phyloP scores from a whole-genome alignment of 2,797 vertebrate genomes.

The Phalanger gymnotis region DNA sequence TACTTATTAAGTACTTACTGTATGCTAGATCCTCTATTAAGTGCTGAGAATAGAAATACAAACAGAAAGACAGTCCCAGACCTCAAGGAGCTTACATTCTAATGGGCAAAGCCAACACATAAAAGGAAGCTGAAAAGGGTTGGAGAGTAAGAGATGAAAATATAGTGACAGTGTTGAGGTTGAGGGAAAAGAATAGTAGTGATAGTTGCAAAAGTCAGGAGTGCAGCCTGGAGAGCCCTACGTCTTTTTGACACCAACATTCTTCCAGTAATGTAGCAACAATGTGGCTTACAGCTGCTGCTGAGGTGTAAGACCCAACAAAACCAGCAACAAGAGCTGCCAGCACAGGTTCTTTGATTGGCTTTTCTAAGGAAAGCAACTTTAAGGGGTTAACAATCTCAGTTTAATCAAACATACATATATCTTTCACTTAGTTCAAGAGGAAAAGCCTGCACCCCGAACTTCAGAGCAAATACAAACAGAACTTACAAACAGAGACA shows the following conservation, averaged over 20 bases:
- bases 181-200: background rate
- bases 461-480: no score
- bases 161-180: background rate
- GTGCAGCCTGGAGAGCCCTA: background rate
- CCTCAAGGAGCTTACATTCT: background rate
- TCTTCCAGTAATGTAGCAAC: no score
- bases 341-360: no score
- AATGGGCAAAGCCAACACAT: background rate
- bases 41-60: background rate
- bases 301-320: no score
- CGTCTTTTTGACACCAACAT: background rate
- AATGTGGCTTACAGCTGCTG: no score
- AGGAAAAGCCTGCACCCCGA: no score
- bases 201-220: background rate
- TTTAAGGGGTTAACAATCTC: no score
- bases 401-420: no score
- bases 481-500: no score
- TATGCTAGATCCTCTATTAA: background rate
- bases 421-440: no score
- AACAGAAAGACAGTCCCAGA: background rate
- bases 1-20: background rate
- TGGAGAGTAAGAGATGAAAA: background rate
- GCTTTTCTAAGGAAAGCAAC: no score
- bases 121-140: background rate
- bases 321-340: no score